phyloP scores from a whole-genome alignment of 2,113 vertebrate genomes.

The Thamnaconus septentrionalis region DNA sequence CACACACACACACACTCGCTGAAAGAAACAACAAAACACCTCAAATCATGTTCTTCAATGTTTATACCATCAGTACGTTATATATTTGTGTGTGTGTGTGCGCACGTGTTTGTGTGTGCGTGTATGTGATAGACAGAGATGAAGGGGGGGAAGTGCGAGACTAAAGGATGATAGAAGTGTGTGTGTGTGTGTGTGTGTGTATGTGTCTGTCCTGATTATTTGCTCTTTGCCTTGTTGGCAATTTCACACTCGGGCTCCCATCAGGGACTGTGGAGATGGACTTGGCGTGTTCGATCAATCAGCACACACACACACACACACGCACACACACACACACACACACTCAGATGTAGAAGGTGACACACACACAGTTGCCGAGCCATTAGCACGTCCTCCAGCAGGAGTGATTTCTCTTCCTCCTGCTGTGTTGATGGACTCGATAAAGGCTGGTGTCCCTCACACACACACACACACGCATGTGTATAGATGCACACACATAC shows the following conservation, averaged over 20 bases:
- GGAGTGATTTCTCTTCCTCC: conserved; percentile 56
- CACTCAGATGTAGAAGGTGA: conserved; percentile 2
- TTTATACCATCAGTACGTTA: conserved; percentile 24
- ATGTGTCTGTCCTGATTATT: conserved; percentile 41
- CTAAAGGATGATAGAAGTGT: background rate
- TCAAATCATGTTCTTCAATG: conserved; percentile 37
- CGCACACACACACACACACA: conserved; percentile 14
- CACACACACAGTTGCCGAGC: conserved; percentile 26
- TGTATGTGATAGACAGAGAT: background rate
- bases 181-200: too few species aligned
- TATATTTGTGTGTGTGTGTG: conserved; percentile 1
- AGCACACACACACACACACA: conserved; percentile 14
- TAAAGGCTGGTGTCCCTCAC: conserved; percentile 36
- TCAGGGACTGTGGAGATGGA: conserved; percentile 57
- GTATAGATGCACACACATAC: conserved; percentile 9
- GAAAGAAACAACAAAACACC: conserved; percentile 24
- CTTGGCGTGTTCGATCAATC: conserved; percentile 61
- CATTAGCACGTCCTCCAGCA: conserved; percentile 61
- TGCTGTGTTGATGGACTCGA: conserved; percentile 63
- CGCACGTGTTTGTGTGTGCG: conserved; percentile 6
- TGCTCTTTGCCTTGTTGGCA: conserved; percentile 53
- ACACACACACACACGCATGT: conserved; percentile 13
- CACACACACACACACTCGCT: conserved; percentile 12
- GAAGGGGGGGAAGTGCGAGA: conserved; percentile 3
- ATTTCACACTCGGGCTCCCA: conserved; percentile 62